These are phyloP conservation scores for Agapornis roseicollis DNA, from an alignment of 2,113 vertebrate species.

Conservation along the genomic window DNA sequence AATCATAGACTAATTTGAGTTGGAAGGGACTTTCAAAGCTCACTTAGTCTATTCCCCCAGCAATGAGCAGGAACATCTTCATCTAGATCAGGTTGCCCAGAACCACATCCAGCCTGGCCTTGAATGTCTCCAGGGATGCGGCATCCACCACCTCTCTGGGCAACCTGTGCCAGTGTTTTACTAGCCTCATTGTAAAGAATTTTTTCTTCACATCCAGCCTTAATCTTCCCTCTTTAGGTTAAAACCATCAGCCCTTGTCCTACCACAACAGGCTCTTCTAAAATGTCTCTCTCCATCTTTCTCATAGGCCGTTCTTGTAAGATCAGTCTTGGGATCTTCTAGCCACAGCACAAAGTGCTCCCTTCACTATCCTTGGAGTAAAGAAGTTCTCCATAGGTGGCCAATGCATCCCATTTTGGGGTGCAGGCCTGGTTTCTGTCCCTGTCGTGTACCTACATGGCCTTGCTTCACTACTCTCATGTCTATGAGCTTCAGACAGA, in stretches of 20 bases:
- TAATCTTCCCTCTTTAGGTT: background rate
- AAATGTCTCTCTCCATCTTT: background rate
- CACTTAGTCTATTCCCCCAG: background rate
- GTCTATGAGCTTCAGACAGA: background rate
- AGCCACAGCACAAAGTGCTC: background rate
- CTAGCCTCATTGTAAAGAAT: background rate
- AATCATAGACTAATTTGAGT: background rate
- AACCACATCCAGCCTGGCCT: background rate
- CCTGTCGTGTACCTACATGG: rapidly evolving
- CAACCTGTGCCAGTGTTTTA: background rate
- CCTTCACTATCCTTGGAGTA: background rate
- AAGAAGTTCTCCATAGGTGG: background rate
- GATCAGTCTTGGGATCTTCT: background rate
- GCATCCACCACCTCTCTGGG: background rate
- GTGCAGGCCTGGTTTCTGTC: background rate
- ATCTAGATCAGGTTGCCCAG: background rate
- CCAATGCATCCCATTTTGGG: background rate
- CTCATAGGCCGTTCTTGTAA: background rate
- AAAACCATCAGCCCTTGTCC: background rate
- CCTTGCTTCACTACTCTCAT: background rate
- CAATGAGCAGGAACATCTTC: background rate
- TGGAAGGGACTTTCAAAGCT: background rate
- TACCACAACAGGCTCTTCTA: background rate
- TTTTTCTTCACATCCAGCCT: background rate
- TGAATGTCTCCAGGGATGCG: background rate